Evolutionary conservation across 2,797 vertebrate species (phyloP), one percentile per base, ranked within the genome.

Genomic region (Meriones psammophilus): DNA sequence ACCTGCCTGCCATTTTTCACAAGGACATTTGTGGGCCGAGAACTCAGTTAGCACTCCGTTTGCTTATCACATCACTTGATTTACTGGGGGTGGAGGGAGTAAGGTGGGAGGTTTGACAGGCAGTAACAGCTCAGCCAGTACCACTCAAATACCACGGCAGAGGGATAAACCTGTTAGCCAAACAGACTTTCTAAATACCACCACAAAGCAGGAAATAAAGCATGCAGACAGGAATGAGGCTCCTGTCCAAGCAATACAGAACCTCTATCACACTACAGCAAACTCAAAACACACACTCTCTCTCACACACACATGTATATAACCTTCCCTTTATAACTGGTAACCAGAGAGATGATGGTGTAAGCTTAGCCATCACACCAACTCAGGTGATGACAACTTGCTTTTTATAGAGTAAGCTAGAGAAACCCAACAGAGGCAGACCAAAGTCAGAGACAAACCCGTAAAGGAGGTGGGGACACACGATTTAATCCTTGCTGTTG

Each of bases 61-160:
- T 96, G 77, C 97, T 97, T 95, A 97, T 97, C 96, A 33, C 69
- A 93, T 79, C 91, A 33, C 87, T 97, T 96, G 96, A 97, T 97
- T 97, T 96, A 96, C 89, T 95, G 30, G 73, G 78, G 80, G 80
- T 26, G 17, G 68, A 93, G 71, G 92, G 87, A 97, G 33, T 94
- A 60, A 92, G 88, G 94, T n/a, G 94, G 94, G 84, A 96, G 73
- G 22, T 79, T 97, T 97, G 97, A 97, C 96, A 96, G 95, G 87
- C 58, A 84, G 95, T 56, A 95, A 73, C 83, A 97, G 95, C 92
- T 91, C 87, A 92, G 96, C 78, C 77, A 94, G 88, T 83, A 83
- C 88, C 89, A 50, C 88, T 94, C 95, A 92, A 94, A 95, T 94
- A 94, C 94, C 94, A 64, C 60, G 33, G 90, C 83, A 24, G 1